Base-by-base conservation (phyloP, 2,797 vertebrate species). In the Phataginus tetradactyla region DNA sequence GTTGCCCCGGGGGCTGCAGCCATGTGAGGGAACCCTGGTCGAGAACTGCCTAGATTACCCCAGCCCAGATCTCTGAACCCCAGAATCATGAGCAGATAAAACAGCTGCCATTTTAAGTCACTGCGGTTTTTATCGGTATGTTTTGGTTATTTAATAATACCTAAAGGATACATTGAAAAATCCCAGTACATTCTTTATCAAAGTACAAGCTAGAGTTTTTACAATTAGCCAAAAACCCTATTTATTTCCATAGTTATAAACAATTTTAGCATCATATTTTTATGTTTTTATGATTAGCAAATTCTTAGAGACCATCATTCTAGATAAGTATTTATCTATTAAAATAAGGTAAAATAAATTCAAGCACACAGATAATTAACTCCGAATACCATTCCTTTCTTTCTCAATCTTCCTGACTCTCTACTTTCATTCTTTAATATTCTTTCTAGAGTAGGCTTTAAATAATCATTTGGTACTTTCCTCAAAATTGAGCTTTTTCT, bases 21-120 rank as follows among this genome's bases (percentile, higher is more conserved):
- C 4, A 7, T 5, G 7, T 7, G 6, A 9, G 12, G 3, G 0
- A 72, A 53, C 12, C 69, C 18, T 77, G 21, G 14, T 32, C 18
- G 29, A 45, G 18, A 61, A 20, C 0, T 23, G 0, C 18, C 29
- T 17, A 32, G 10, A 1, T 42, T 39, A n/a, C 8, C 34, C 20
- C 20, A 21, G 5, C 25, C 34, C 45, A 45, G 14, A 55, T 27
- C 14, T 7, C 27, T 17, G 11, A 45, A n/a, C 2, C 9, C 53
- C 20, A 4, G 53, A 66, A 4, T 51, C n/a, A 55, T 17, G 14
- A 45, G 25, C 9, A 64, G 29, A 57, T 53, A 27, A 29, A 61
- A 53, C 23, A 4, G 7, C 15, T 51, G 15, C 27, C 10, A 12
- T 66, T 74, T 59, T 39, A 93, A 61, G 14, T 18, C 37, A 7